Evolutionary conservation across 2,797 vertebrate species (phyloP), one percentile per base, ranked within the genome.

Genomic region (Serranus cabrilla): DNA sequence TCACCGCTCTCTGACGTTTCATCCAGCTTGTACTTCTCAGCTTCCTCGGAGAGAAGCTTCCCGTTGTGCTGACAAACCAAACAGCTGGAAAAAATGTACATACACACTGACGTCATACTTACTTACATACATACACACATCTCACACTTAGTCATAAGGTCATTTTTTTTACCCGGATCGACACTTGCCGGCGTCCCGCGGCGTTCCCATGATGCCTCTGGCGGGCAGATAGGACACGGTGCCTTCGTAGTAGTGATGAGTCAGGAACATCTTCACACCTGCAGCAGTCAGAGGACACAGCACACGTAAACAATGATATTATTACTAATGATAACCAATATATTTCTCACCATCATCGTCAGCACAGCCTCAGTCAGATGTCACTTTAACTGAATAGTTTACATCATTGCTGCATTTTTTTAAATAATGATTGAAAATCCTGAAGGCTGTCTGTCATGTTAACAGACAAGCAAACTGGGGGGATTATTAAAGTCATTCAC

Each of bases 211-310:
- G 2, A 93, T 83, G 68, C 92, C 95, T 57, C 89, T 94, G 17
- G 97, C 97, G 1, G 96, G 97, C 62, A 97, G 94, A 90, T 96
- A 98, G 49, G 95, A 96, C 78, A 99, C 94, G 0, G 96, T 96
- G 63, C 98, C 98, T 84, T 98, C 97, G 17, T 99, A 99, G 90
- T 92, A 96, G 83, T 96, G 96, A 92, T 99, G 97, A 34, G 96
- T 96, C 71, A 99, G 94, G 71, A 99, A 99, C 42, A 96, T 97
- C 94, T 99, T 99, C 85, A 97, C 70, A 72, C 98, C 98, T 99
- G 88, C 8, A 81, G 46, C 23, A 78, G 39, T 18, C 46, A 40
- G n/a, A 40, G 16, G 7, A 4, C 21, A 31, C 50, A 40, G 2
- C 11, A 47, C 27, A 20, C 47, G 18, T 7, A 11, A 16, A 54